These are phyloP conservation scores for Leptoteleia sp. DNA, from an alignment of 1,140 invertebrate species.

Conservation along the genomic window DNA sequence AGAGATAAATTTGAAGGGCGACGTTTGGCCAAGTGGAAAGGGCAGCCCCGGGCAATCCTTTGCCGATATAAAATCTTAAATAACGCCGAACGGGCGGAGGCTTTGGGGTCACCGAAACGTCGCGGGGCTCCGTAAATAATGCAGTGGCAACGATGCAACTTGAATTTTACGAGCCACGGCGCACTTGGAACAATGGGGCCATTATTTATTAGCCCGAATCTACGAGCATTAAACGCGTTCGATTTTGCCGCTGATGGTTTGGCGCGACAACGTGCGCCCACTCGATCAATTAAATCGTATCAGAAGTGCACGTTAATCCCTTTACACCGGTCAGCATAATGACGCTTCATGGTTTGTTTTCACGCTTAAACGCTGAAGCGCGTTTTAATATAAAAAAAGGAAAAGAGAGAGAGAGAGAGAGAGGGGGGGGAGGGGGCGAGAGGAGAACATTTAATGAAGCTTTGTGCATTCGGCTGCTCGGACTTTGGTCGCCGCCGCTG, in stretches of 20 bases:
- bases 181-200: constrained; percentile 68
- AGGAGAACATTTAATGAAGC: too few species aligned
- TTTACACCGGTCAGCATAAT: constrained; percentile 51
- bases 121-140: constrained; percentile 65
- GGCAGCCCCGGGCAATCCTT: constrained; percentile 10
- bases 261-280: constrained; percentile 57
- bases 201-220: constrained; percentile 72
- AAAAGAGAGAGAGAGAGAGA: too few species aligned
- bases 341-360: constrained; percentile 49
- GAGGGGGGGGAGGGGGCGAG: too few species aligned
- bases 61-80: constrained; percentile 61
- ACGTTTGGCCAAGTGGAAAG: constrained; percentile 29
- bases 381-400: constrained; percentile 38
- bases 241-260: constrained; percentile 61
- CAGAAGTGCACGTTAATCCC: constrained; percentile 55
- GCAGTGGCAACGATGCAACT: constrained; percentile 52
- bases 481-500: too few species aligned
- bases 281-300: constrained; percentile 67
- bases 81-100: constrained; percentile 48
- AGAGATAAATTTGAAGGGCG: constrained; percentile 24
- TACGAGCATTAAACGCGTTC: constrained; percentile 66
- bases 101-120: constrained; percentile 33
- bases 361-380: constrained; percentile 4
- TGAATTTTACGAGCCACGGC: constrained; percentile 69
- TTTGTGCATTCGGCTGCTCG: too few species aligned